Evolutionary conservation across 2,888 invertebrate species (phyloP).

Genomic region (Sesamia inferens): DNA sequence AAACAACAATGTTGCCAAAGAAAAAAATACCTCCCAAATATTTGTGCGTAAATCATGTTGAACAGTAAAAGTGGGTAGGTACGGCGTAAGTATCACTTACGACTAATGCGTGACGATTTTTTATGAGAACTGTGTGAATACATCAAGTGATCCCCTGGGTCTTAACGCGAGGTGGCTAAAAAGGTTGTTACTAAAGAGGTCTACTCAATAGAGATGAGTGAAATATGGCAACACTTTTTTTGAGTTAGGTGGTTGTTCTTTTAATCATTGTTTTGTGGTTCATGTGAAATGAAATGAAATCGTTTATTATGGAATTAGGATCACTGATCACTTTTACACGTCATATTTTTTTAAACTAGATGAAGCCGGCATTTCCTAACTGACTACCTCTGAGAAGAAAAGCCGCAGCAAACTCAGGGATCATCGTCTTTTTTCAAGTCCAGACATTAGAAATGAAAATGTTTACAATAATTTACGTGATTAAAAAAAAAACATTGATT

Average conservation of each 20-base stretch:
- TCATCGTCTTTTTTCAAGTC: too few relatives aligned
- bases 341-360: too few relatives aligned
- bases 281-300: too few relatives aligned
- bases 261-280: slow-evolving; percentile 9
- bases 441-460: too few relatives aligned
- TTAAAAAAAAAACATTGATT: too few relatives aligned
- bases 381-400: too few relatives aligned
- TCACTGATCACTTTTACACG: too few relatives aligned
- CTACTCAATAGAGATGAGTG: slow-evolving; percentile 60
- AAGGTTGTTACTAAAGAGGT: slow-evolving; percentile 55
- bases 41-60: slow-evolving; percentile 54
- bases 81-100: slow-evolving; percentile 69
- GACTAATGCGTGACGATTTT: slow-evolving; percentile 75
- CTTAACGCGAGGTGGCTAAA: slow-evolving; percentile 56
- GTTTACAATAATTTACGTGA: too few relatives aligned
- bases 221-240: slow-evolving; percentile 53
- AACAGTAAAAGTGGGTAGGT: slow-evolving; percentile 58
- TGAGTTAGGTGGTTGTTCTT: slow-evolving; percentile 22
- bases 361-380: too few relatives aligned
- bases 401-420: too few relatives aligned
- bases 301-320: too few relatives aligned
- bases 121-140: slow-evolving; percentile 74
- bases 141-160: slow-evolving; percentile 67
- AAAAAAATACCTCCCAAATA: slow-evolving; percentile 65
- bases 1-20: slow-evolving; percentile 46